phyloP scores from a whole-genome alignment of 1,140 invertebrate species.

The Tetramorium alpestre region DNA sequence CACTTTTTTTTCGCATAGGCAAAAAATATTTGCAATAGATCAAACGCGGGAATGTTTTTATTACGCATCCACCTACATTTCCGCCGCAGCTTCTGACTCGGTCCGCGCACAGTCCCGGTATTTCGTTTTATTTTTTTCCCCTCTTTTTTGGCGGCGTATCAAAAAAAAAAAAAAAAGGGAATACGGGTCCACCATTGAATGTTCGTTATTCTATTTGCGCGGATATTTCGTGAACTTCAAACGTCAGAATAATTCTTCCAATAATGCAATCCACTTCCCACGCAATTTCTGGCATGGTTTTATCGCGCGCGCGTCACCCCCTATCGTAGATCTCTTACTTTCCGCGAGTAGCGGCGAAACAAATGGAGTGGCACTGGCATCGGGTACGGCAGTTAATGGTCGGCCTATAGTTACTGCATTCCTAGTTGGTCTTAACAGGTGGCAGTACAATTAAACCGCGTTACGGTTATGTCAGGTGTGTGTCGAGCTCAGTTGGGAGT shows the following conservation, averaged over 20 bases:
- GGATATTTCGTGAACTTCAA: slow-evolving; percentile 37
- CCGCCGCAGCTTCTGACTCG: slow-evolving; percentile 56
- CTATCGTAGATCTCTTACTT: slow-evolving; percentile 41
- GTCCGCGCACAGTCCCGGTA: slow-evolving; percentile 2
- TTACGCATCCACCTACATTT: slow-evolving; percentile 55
- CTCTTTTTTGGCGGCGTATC: slow-evolving; percentile 45
- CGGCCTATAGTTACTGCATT: slow-evolving; percentile 72
- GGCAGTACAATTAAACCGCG: slow-evolving; percentile 82
- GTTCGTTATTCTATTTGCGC: slow-evolving; percentile 54
- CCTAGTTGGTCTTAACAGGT: slow-evolving; percentile 78
- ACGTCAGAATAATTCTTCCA: slow-evolving; percentile 41
- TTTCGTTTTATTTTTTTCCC: slow-evolving; percentile 42
- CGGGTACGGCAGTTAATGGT: slow-evolving; percentile 75
- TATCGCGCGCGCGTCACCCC: background rate
- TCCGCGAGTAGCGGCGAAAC: slow-evolving; percentile 15
- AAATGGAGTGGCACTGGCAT: slow-evolving; percentile 53
- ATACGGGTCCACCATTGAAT: slow-evolving; percentile 32
- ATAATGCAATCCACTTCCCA: slow-evolving; percentile 13
- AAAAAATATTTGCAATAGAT: slow-evolving; percentile 60
- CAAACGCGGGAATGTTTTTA: slow-evolving; percentile 59
- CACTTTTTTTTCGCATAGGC: slow-evolving; percentile 9
- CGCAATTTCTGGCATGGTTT: slow-evolving; percentile 39
- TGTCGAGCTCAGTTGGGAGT: slow-evolving; percentile 66
- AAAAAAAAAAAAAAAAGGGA: slow-evolving; percentile 40
- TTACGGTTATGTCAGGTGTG: slow-evolving; percentile 80